These are phyloP conservation scores for Cotesia glomerata DNA, from an alignment of 1,140 invertebrate species.

Conservation along the genomic window DNA sequence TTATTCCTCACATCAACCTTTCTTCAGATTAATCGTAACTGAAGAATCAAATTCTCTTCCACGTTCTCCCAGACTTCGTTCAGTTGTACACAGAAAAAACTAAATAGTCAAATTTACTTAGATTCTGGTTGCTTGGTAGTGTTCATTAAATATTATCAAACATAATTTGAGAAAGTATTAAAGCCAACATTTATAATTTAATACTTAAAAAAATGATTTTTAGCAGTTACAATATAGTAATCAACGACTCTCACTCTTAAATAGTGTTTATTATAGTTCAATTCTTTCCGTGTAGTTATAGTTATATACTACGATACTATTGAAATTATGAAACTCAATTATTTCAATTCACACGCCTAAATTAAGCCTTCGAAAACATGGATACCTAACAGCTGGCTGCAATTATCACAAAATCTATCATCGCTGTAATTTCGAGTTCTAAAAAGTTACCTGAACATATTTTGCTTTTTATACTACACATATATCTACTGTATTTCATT, in stretches of 20 bases:
- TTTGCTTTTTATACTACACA: constrained; percentile 6
- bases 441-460: neutral
- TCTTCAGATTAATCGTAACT: neutral
- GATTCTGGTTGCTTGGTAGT: too few relatives aligned
- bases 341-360: constrained; percentile 37
- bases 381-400: constrained; percentile 43
- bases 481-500: neutral
- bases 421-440: constrained; percentile 4
- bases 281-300: neutral
- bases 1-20: neutral
- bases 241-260: too few relatives aligned
- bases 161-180: too few relatives aligned
- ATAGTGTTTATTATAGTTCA: too few relatives aligned
- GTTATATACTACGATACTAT: neutral
- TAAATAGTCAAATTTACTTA: too few relatives aligned
- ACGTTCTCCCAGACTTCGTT: too few relatives aligned
- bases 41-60: neutral
- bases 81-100: neutral
- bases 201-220: too few relatives aligned
- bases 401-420: constrained; percentile 38
- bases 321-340: constrained; percentile 47
- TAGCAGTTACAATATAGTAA: too few relatives aligned
- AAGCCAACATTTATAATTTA: too few relatives aligned
- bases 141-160: too few relatives aligned
- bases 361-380: constrained; percentile 14